These are phyloP conservation scores for Manis crassicaudata DNA, from an alignment of 2,797 vertebrate genomes.

Conservation along the genomic window DNA sequence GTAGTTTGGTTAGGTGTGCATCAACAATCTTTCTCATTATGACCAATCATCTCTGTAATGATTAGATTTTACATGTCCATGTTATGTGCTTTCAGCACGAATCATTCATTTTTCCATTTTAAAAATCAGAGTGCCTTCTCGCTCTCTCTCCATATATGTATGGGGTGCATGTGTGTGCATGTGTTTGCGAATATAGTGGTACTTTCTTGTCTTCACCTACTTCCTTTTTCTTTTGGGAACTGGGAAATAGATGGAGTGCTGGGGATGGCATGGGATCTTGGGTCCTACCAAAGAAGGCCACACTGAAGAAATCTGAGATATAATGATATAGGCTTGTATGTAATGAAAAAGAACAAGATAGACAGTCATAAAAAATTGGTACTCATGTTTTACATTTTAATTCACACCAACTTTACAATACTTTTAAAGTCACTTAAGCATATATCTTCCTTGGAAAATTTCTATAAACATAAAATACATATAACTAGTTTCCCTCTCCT, in stretches of 20 bases:
- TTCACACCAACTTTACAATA: background rate
- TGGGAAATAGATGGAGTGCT: background rate
- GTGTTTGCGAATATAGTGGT: background rate
- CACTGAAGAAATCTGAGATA: background rate
- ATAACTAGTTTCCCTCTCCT: background rate
- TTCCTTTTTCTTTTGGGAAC: background rate
- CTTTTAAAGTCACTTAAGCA: background rate
- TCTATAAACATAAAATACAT: background rate
- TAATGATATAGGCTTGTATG: background rate
- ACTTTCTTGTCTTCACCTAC: background rate
- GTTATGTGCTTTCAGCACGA: background rate
- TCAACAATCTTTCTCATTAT: background rate
- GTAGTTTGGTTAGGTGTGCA: background rate
- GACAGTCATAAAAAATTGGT: background rate
- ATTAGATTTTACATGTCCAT: background rate
- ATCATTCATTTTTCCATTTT: background rate
- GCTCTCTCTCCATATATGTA: background rate
- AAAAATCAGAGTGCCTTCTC: background rate
- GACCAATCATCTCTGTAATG: background rate
- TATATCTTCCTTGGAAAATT: constrained; percentile 19
- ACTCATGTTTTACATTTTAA: background rate
- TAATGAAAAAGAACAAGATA: background rate
- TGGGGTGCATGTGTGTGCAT: background rate
- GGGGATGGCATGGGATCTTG: background rate
- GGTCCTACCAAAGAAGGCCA: background rate